phyloP scores from a whole-genome alignment of 2,888 invertebrate genomes.

The Hyposoter dolosus region DNA sequence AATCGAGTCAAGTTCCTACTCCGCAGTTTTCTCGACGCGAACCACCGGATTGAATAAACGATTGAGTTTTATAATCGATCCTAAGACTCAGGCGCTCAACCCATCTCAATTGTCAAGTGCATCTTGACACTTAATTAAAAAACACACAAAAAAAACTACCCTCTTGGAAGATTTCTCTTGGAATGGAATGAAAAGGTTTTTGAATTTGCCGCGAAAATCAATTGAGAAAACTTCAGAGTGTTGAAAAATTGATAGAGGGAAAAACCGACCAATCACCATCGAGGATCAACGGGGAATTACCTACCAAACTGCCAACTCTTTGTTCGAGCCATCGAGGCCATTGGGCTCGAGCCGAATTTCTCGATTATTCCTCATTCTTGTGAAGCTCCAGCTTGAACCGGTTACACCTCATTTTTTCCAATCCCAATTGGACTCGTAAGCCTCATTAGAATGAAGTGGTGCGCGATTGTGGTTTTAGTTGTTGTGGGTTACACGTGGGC shows the following conservation, averaged over 20 bases:
- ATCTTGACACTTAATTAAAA: neutral
- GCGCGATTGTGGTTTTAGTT: slow-evolving; percentile 73
- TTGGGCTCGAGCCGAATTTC: neutral
- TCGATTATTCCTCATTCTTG: neutral
- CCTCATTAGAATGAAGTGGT: slow-evolving; percentile 73
- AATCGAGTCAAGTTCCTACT: slow-evolving; percentile 3
- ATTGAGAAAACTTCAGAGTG: neutral
- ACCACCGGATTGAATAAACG: neutral
- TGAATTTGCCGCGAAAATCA: neutral
- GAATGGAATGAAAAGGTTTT: neutral
- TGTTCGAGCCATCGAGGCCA: neutral
- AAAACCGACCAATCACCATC: neutral
- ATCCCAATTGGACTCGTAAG: neutral
- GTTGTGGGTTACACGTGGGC: slow-evolving; percentile 75
- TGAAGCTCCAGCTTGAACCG: neutral
- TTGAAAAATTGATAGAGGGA: neutral
- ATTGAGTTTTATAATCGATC: slow-evolving; percentile 19
- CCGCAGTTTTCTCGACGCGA: neutral
- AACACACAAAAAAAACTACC: neutral
- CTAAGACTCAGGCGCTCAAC: neutral
- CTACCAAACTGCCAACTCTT: neutral
- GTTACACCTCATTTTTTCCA: neutral
- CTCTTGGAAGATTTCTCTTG: neutral
- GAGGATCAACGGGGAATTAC: neutral
- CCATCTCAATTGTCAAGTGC: neutral